A percentile compares a stretch with the other conserved stretches of the same genome.
phyloP scores from a whole-genome alignment of 2,797 vertebrate genomes.

The Rhincodon typus region DNA sequence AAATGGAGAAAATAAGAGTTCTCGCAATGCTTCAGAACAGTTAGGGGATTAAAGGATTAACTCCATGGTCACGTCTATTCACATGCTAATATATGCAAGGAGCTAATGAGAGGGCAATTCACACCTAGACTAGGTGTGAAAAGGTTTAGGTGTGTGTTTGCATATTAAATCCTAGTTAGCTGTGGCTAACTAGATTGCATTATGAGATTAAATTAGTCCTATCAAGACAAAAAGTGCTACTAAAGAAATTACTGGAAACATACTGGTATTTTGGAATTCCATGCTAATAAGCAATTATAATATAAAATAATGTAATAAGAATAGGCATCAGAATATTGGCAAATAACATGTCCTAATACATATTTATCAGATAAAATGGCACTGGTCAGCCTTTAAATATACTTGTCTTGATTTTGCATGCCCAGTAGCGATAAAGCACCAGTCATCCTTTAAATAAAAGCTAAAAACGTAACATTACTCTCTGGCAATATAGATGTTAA shows the following conservation, averaged over 20 bases:
- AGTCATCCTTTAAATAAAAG: constrained; percentile 12
- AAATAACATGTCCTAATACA: background rate
- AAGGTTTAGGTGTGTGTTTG: constrained; percentile 37
- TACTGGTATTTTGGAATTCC: background rate
- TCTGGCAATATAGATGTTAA: constrained; percentile 37
- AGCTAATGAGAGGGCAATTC: constrained; percentile 37
- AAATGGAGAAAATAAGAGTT: constrained; percentile 12
- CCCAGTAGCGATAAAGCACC: background rate
- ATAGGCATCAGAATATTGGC: background rate
- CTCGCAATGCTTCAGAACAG: background rate
- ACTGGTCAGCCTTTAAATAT: constrained; percentile 26
- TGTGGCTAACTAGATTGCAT: constrained; percentile 13
- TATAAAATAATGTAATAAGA: background rate
- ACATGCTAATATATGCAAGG: constrained; percentile 36
- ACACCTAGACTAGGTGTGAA: constrained; percentile 37
- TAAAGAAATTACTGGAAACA: constrained; percentile 19
- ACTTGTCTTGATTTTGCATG: constrained; percentile 15
- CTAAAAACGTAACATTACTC: constrained; percentile 27
- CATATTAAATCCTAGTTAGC: constrained; percentile 34
- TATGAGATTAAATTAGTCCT: constrained; percentile 33
- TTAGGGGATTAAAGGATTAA: constrained; percentile 37
- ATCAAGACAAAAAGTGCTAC: constrained; percentile 8
- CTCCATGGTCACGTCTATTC: constrained; percentile 31
- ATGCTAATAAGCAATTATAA: constrained; percentile 21
- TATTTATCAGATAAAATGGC: constrained; percentile 22